A percentile compares a stretch with the other conserved stretches of the same genome.
These are phyloP conservation scores for Lanius ludovicianus DNA, from an alignment of 2,113 vertebrate genomes.

Conservation along the genomic window DNA sequence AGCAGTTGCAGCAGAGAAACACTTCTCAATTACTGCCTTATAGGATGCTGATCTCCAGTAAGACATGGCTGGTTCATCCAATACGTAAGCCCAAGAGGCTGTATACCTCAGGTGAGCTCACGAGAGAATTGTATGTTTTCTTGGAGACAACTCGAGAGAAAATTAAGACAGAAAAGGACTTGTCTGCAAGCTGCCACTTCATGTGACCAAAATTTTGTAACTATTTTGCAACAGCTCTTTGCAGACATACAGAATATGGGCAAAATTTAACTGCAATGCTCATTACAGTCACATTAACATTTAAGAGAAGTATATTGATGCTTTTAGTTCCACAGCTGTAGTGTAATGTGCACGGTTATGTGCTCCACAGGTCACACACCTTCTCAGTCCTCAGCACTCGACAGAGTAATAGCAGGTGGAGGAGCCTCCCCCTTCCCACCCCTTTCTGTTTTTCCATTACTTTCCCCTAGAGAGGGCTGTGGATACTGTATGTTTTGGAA, in stretches of 20 bases:
- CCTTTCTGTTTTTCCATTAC: neutral
- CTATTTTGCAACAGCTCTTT: neutral
- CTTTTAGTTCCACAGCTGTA: neutral
- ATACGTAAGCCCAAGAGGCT: neutral
- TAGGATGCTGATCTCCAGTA: neutral
- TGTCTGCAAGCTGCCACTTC: neutral
- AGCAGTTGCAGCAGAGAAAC: neutral
- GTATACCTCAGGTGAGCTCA: neutral
- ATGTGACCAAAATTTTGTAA: fast-evolving
- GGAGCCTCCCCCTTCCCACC: neutral
- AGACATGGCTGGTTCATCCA: neutral
- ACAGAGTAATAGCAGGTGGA: neutral
- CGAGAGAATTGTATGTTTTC: neutral
- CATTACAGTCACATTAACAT: neutral
- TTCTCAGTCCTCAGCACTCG: neutral
- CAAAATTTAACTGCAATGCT: neutral
- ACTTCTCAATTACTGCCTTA: neutral
- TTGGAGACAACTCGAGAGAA: neutral
- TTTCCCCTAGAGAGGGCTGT: neutral
- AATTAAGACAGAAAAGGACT: neutral
- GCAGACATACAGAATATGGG: neutral
- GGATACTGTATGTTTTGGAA: neutral
- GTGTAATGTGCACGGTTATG: neutral
- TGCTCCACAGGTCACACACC: neutral
- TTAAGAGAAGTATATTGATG: neutral